Base-by-base conservation (phyloP, 2,797 vertebrate genomes). In the Phyllotis vaccarum region DNA sequence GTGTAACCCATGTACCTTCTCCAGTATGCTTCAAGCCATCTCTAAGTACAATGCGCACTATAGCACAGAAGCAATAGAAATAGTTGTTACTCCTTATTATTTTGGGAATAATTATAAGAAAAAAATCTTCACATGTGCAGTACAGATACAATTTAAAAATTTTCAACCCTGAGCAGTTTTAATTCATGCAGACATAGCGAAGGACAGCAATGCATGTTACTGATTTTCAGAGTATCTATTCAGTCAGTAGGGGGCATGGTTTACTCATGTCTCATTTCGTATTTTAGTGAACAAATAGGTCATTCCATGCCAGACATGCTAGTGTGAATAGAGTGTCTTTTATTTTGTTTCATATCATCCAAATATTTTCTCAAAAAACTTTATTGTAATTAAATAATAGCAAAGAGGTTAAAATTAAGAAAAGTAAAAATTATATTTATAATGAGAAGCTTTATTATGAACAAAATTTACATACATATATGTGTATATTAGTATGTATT, bases 241-340 rank as follows among this genome's bases (percentile, higher is more conserved):
- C 66, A 90, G 97, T 97, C 98, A 98, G 97, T 86, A 99, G 98
- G 95, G 98, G 98, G 98, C 98, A 87, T 0, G 96, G 89, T 89
- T 96, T 86, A 92, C 93, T 98, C 88, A 89, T 8, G 5, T 72
- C 58, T 95, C 37, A 74, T 86, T 90, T 62, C 95, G 34, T 66
- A 58, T 85, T 64, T 10, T 12, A 78, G 2, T 14, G 49, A 83
- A 14, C 43, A 95, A 87, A 43, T 43, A 43, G 29, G 37, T 70
- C 29, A 43, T 89, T 40, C 29, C 37, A 82, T 56, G 58, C 83
- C 60, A 60, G 93, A 91, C 31, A 43, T 72, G 31, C 3, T 40
- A 54, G 49, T n/a, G 37, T 89, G 68, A 49, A 22, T 92, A 13
- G 72, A 70, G 49, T 88, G 91, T 62, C 60, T 95, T 95, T 85